These are phyloP conservation scores for Pseudomugil gertrudae DNA, from an alignment of 2,797 vertebrate genomes.

Conservation along the genomic window DNA sequence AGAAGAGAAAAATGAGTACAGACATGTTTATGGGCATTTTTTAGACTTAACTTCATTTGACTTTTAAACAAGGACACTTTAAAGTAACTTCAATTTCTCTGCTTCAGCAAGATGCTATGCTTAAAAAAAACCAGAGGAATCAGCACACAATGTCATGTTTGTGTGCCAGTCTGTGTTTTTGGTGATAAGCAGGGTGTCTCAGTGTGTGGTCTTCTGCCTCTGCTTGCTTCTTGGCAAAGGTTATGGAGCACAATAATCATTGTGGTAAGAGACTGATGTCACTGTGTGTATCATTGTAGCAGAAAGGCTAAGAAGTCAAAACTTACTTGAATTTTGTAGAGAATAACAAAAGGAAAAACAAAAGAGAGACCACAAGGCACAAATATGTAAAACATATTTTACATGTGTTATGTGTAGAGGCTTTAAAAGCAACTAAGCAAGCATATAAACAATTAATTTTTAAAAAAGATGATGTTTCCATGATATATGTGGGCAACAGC, in stretches of 20 bases:
- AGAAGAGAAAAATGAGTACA: background rate
- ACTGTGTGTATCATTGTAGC: constrained; percentile 22
- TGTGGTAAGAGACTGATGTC: constrained; percentile 17
- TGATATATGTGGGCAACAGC: background rate
- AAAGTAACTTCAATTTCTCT: constrained; percentile 27
- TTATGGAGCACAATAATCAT: background rate
- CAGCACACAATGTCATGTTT: too few species aligned
- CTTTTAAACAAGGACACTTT: constrained; percentile 23
- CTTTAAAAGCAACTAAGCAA: background rate
- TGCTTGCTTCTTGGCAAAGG: constrained; percentile 10
- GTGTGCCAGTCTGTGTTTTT: constrained; percentile 11
- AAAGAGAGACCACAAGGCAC: background rate
- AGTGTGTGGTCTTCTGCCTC: constrained; percentile 1
- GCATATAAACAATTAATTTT: background rate
- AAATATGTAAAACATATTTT: background rate
- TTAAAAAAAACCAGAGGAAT: constrained; percentile 42
- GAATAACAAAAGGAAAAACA: background rate
- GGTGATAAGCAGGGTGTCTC: constrained; percentile 8
- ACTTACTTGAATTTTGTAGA: background rate
- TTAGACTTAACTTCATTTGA: constrained; percentile 3
- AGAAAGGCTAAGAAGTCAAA: background rate
- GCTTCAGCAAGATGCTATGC: constrained; percentile 12
- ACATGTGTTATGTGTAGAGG: background rate
- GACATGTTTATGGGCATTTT: constrained; percentile 5
- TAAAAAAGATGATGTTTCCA: background rate